A percentile compares a stretch with the other conserved stretches of the same genome.
Evolutionary conservation across 2,113 vertebrate genomes (phyloP).

Genomic region (Notarius quadriscutis): DNA sequence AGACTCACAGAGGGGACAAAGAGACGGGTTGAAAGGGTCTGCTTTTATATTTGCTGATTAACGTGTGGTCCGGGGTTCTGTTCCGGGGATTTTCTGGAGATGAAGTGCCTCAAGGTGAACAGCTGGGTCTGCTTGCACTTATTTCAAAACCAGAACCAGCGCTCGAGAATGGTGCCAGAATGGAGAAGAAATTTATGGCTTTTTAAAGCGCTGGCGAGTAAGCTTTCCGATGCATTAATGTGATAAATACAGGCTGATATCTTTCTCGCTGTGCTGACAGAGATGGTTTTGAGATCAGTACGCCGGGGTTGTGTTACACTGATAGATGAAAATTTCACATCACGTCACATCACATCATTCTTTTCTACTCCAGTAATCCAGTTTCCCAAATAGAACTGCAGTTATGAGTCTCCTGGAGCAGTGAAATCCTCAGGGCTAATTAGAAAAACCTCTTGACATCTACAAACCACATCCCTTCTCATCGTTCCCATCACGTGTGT

Average conservation of each 20-base stretch:
- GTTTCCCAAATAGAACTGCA: neutral
- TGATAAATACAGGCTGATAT: neutral
- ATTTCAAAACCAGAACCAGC: conserved; percentile 31
- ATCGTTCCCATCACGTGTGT: neutral
- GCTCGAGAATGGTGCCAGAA: conserved; percentile 3
- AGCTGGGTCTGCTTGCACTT: conserved; percentile 46
- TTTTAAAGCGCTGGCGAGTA: too few species aligned
- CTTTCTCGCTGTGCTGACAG: neutral
- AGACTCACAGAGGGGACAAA: conserved; percentile 24
- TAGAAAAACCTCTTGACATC: neutral
- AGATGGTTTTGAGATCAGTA: neutral
- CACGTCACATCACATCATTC: neutral
- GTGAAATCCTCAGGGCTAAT: neutral
- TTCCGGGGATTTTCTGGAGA: neutral
- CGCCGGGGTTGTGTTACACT: neutral
- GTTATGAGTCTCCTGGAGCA: neutral
- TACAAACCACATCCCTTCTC: neutral
- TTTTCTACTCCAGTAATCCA: neutral
- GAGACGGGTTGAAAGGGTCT: neutral
- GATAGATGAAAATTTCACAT: neutral
- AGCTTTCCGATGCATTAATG: conserved; percentile 8
- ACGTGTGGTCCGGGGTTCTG: neutral
- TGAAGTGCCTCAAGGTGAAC: conserved; percentile 23
- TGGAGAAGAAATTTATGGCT: neutral
- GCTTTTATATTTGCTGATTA: conserved; percentile 42